Base-by-base conservation (phyloP, 2,113 vertebrate genomes). In the Percina caprodes region DNA sequence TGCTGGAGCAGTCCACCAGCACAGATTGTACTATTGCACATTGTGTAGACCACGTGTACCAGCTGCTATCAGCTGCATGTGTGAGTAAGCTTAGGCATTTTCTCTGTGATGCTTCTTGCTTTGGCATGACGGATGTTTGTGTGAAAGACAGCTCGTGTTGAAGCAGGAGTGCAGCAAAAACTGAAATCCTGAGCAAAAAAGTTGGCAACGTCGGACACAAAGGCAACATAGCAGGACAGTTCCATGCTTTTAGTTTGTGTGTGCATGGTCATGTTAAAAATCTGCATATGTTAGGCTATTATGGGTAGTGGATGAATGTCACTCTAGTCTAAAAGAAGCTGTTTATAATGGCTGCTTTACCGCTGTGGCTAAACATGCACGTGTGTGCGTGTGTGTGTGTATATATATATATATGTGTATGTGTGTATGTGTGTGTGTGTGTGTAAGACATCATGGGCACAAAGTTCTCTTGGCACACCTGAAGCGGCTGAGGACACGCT, bases 381-480 rank as follows among this genome's bases (percentile, higher is more conserved):
- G 10, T 10, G 2, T 10, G 9, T 7, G 6, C 11, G 39, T 9
- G 39, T 10, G 9, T 1, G 39, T 39, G 7, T 9, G 35, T 39
- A 8, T 39, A 1, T 39, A 8, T 35, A 1, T 35, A 7, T 35
- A 7, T 35, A 1, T 39, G 35, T 39, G 35, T 39, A 8, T 33
- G 33, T 33, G 33, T 33, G 33, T 33, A 5, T 33, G 30, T 63
- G 63, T 58, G 77, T 68, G 63, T 54, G 51, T 59, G 70, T 42
- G 84, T 82, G 86, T 90, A 85, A 89, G 91, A 93, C 90, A 90
- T 91, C 83, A 89, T 87, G 90, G 92, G 80, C 89, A 88, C 83
- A 84, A 67, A 80, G 87, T 86, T 86, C 73, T 90, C 87, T 91
- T 90, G 86, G 89, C 88, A 91, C 92, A 90, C 75, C 77, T 73